A percentile compares a stretch with the other conserved stretches of the same genome.
Evolutionary conservation across 2,888 invertebrate genomes (phyloP).

Genomic region (Melanostoma scalare): DNA sequence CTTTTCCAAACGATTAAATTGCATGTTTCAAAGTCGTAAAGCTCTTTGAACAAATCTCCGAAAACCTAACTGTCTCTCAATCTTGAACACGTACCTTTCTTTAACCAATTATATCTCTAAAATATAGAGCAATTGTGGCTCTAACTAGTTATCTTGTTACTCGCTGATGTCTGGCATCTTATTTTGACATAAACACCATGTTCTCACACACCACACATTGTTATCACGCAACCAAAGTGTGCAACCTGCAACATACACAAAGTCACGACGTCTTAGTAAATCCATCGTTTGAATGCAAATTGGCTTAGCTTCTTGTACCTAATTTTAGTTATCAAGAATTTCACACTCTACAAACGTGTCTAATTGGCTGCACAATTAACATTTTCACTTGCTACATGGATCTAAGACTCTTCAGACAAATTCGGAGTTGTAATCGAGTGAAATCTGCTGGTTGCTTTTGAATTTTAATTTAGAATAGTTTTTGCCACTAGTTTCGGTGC

Average conservation of each 20-base stretch:
- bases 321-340: slow-evolving; percentile 36
- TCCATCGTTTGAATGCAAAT: slow-evolving; percentile 55
- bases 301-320: slow-evolving; percentile 26
- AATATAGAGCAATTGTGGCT: slow-evolving; percentile 1
- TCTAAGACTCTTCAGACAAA: slow-evolving; percentile 14
- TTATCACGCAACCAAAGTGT: slow-evolving; percentile 4
- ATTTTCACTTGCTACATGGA: slow-evolving; percentile 28
- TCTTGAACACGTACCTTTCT: background rate
- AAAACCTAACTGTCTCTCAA: background rate
- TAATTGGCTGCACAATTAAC: slow-evolving; percentile 63
- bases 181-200: slow-evolving; percentile 27
- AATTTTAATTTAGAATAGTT: slow-evolving; percentile 36
- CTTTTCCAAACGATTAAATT: background rate
- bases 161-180: slow-evolving; percentile 9
- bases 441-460: slow-evolving; percentile 38
- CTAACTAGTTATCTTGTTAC: slow-evolving; percentile 20
- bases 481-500: slow-evolving; percentile 30
- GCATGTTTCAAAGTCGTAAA: slow-evolving; percentile 1
- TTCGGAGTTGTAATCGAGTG: background rate
- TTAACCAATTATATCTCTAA: background rate
- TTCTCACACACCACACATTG: slow-evolving; percentile 2
- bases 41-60: background rate
- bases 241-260: background rate
- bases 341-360: slow-evolving; percentile 61
- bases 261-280: slow-evolving; percentile 42